A percentile compares a stretch with the other conserved stretches of the same genome.
Evolutionary conservation across 2,888 invertebrate species (phyloP).

Genomic region (Aphidius colemani): DNA sequence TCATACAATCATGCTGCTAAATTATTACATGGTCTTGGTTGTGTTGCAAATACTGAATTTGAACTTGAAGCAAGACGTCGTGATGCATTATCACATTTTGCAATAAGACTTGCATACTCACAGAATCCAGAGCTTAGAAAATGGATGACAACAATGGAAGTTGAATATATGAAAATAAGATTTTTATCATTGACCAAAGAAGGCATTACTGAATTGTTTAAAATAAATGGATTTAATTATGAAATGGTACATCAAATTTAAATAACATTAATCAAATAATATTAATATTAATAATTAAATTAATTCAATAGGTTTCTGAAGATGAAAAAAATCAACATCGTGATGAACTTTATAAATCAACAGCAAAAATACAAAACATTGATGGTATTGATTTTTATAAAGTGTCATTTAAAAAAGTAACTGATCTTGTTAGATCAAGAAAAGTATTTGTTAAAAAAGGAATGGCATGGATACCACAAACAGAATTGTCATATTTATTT

Average conservation of each 20-base stretch:
- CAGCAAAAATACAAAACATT: constrained; percentile 64
- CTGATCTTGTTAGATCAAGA: constrained; percentile 79
- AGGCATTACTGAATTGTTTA: constrained; percentile 70
- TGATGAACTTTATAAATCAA: constrained; percentile 68
- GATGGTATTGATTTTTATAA: constrained; percentile 75
- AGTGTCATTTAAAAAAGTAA: constrained; percentile 84
- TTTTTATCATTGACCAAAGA: constrained; percentile 71
- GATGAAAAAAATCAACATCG: constrained; percentile 71
- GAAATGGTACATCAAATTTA: constrained; percentile 56
- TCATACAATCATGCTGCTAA: constrained; percentile 70
- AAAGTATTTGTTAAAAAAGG: constrained; percentile 81
- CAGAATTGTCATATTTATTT: constrained; percentile 84
- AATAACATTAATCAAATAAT: background rate
- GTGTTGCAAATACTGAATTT: constrained; percentile 63
- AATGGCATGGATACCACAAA: constrained; percentile 83
- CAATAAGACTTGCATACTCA: constrained; percentile 89
- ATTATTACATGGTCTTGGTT: constrained; percentile 65
- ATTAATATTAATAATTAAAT: constrained; percentile 5
- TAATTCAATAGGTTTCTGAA: constrained; percentile 63
- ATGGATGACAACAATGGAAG: constrained; percentile 89
- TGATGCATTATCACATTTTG: constrained; percentile 93
- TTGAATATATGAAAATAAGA: constrained; percentile 85
- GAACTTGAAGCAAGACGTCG: constrained; percentile 72
- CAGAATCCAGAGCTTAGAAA: constrained; percentile 80
- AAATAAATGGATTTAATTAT: constrained; percentile 71